phyloP scores from a whole-genome alignment of 1,140 invertebrate genomes.

The Eufriesea mexicana region DNA sequence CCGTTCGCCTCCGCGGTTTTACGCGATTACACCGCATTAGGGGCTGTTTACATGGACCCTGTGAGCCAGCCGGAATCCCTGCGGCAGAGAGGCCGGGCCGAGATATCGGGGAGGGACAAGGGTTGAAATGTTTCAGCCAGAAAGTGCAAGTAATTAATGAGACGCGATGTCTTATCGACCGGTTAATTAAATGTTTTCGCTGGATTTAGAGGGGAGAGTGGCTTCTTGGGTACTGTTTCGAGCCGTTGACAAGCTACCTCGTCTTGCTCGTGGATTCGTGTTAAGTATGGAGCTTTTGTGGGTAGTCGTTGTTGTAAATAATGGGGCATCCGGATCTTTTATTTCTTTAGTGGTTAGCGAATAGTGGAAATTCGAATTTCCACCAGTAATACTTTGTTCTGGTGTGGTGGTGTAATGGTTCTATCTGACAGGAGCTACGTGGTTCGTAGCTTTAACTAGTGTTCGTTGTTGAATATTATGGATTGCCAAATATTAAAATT shows the following conservation, averaged over 20 bases:
- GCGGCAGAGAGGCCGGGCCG: not conserved
- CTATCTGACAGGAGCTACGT: too few species aligned
- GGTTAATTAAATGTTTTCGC: slow-evolving; percentile 69
- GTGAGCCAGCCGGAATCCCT: slow-evolving; percentile 4
- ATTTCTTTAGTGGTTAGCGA: too few species aligned
- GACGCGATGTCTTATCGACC: slow-evolving; percentile 42
- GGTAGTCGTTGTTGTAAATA: too few species aligned
- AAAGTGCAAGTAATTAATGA: slow-evolving; percentile 67
- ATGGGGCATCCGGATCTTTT: too few species aligned
- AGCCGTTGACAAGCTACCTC: not conserved
- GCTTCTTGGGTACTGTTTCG: not conserved
- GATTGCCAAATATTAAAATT: too few species aligned
- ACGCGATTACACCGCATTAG: slow-evolving; percentile 52
- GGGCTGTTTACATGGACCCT: slow-evolving; percentile 29
- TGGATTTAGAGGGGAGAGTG: too few species aligned
- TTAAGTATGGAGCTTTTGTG: too few species aligned
- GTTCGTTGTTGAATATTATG: too few species aligned
- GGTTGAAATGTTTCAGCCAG: not conserved
- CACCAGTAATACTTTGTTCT: too few species aligned
- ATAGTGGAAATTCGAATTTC: too few species aligned
- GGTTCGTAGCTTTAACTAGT: not conserved
- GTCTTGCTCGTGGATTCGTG: not conserved
- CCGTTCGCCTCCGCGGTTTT: slow-evolving; percentile 38
- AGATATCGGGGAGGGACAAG: not conserved
- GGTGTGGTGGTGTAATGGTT: too few species aligned